Evolutionary conservation across 2,888 invertebrate species (phyloP).

Genomic region (Drosophila subsilvestris): DNA sequence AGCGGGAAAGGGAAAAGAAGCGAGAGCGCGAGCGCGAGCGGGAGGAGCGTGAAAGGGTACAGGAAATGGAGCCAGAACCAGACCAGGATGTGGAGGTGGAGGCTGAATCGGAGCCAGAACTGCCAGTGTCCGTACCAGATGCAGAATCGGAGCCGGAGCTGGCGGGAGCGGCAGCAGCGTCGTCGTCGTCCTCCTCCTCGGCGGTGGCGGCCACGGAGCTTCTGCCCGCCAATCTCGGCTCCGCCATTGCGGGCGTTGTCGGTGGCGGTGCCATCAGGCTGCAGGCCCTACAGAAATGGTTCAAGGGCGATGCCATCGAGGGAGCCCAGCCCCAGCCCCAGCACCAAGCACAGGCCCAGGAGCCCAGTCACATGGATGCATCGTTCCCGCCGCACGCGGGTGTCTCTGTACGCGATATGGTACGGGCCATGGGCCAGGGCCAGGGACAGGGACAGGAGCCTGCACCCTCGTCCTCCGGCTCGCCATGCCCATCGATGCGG

Average conservation of each 20-base stretch:
- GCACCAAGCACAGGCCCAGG: conserved; percentile 23
- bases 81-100: conserved; percentile 8
- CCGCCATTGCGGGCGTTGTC: conserved; percentile 84
- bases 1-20: conserved; percentile 1
- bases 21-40: conserved; percentile 3
- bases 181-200: conserved; percentile 19
- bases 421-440: conserved; percentile 87
- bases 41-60: conserved; percentile 7
- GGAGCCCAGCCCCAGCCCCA: conserved; percentile 41
- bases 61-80: neutral
- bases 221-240: conserved; percentile 80
- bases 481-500: conserved; percentile 74
- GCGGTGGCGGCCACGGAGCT: conserved; percentile 59
- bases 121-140: neutral
- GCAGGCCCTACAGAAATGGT: conserved; percentile 84
- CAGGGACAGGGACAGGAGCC: conserved; percentile 83
- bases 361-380: conserved; percentile 16
- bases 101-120: conserved; percentile 12
- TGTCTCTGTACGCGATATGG: conserved; percentile 89
- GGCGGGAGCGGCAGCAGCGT: conserved; percentile 44
- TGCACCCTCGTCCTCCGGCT: neutral
- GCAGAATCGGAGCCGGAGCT: conserved; percentile 33
- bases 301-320: conserved; percentile 83
- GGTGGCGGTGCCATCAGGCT: conserved; percentile 84
- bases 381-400: conserved; percentile 62